These are phyloP conservation scores for Oedothorax gibbosus DNA, from an alignment of 1,140 invertebrate species.

Conservation along the genomic window DNA sequence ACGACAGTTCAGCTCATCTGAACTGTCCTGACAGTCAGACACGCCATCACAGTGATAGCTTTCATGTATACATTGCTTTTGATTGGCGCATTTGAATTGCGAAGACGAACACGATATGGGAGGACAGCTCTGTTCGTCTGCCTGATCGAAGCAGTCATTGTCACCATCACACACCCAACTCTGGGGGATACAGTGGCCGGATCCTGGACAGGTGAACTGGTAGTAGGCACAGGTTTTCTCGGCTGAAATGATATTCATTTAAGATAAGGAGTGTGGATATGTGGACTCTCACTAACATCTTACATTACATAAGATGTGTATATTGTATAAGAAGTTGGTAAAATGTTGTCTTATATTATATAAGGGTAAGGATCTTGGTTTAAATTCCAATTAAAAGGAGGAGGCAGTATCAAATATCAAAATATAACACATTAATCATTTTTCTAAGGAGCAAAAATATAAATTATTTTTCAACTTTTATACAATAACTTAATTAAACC, in stretches of 20 bases:
- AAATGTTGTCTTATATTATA: too few relatives aligned
- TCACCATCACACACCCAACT: conserved; percentile 91
- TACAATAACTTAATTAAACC: too few relatives aligned
- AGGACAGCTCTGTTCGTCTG: conserved; percentile 96
- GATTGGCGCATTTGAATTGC: conserved; percentile 93
- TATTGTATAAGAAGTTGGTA: too few relatives aligned
- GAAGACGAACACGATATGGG: conserved; percentile 91
- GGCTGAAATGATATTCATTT: conserved; percentile 61
- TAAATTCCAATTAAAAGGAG: too few relatives aligned
- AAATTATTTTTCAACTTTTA: too few relatives aligned
- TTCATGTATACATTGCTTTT: conserved; percentile 91
- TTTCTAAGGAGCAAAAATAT: too few relatives aligned
- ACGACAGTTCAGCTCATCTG: conserved; percentile 89
- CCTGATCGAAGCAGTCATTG: conserved; percentile 97
- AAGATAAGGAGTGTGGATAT: background rate
- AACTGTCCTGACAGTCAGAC: conserved; percentile 89
- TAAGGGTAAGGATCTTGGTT: too few relatives aligned
- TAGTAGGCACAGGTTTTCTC: conserved; percentile 94
- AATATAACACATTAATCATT: too few relatives aligned
- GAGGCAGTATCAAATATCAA: too few relatives aligned
- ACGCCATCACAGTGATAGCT: conserved; percentile 96
- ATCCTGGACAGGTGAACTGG: conserved; percentile 92
- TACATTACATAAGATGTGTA: too few relatives aligned
- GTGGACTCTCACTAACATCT: too few relatives aligned
- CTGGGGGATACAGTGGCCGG: conserved; percentile 95